phyloP scores from a whole-genome alignment of 2,888 invertebrate species.

The Drosophila merina region DNA sequence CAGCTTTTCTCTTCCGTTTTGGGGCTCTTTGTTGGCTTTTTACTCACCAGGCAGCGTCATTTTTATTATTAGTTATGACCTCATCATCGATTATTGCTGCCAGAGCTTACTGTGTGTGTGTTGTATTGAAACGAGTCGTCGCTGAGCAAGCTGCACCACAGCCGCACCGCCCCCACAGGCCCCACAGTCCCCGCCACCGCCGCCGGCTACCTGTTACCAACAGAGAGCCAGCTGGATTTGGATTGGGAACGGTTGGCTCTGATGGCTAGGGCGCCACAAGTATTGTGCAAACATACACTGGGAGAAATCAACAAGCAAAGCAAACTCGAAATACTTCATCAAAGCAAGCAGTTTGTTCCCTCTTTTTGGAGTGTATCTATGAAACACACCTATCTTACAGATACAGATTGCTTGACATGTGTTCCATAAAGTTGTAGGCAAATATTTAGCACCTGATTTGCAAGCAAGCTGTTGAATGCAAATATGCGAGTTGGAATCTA shows the following conservation, averaged over 20 bases:
- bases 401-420: constrained; percentile 34
- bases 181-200: constrained; percentile 5
- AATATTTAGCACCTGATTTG: constrained; percentile 43
- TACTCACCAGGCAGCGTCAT: constrained; percentile 71
- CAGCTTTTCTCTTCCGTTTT: constrained; percentile 17
- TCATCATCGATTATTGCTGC: constrained; percentile 84
- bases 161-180: constrained; percentile 9
- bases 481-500: constrained; percentile 19
- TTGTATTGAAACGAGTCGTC: constrained; percentile 77
- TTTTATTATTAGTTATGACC: constrained; percentile 85
- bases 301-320: not conserved
- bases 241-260: not conserved
- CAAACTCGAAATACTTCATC: too few relatives aligned
- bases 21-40: constrained; percentile 40
- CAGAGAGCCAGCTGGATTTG: constrained; percentile 17
- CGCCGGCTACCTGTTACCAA: constrained; percentile 61
- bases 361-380: constrained; percentile 1
- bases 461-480: constrained; percentile 34
- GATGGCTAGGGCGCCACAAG: constrained; percentile 64
- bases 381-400: constrained; percentile 31
- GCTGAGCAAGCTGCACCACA: constrained; percentile 45
- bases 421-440: constrained; percentile 40
- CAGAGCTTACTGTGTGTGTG: constrained; percentile 32
- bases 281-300: constrained; percentile 59
- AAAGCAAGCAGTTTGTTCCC: too few relatives aligned